Percentiles rank a stretch among this genome's conserved stretches.
Evolutionary conservation across 2,113 vertebrate genomes (phyloP).

Genomic region (Indicator maculatus): DNA sequence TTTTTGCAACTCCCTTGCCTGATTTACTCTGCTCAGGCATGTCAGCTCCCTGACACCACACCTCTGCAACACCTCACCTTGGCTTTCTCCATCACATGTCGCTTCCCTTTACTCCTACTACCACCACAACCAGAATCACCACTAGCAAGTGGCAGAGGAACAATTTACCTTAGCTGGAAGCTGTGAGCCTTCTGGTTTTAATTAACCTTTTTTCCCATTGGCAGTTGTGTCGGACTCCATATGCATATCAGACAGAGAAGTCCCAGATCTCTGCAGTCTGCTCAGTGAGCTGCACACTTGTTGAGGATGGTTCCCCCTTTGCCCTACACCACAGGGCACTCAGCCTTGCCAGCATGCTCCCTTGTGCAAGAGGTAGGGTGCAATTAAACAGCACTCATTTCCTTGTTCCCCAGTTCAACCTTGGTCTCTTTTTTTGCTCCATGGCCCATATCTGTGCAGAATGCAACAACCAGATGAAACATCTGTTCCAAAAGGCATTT

Average conservation of each 20-base stretch:
- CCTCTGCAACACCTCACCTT: background rate
- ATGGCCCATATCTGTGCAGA: slow-evolving; percentile 28
- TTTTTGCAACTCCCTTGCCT: background rate
- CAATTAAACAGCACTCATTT: background rate
- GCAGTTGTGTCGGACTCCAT: background rate
- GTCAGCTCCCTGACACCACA: background rate
- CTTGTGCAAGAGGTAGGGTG: background rate
- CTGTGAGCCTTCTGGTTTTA: background rate
- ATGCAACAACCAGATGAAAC: slow-evolving; percentile 8
- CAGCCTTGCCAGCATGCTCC: background rate
- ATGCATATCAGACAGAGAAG: background rate
- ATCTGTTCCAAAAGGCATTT: slow-evolving; percentile 49
- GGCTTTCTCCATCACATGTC: background rate
- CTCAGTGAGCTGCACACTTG: background rate
- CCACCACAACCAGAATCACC: background rate
- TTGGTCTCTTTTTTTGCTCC: slow-evolving; percentile 34
- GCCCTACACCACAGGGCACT: background rate
- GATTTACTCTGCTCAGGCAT: background rate
- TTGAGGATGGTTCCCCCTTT: slow-evolving; percentile 9
- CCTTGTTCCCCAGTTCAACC: background rate
- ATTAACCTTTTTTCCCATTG: background rate
- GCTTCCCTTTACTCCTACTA: background rate
- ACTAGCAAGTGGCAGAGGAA: background rate
- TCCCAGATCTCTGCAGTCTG: background rate
- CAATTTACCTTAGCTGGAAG: background rate